Evolutionary conservation across 2,797 vertebrate genomes (phyloP).

Genomic region (Amphiprion clarkii): DNA sequence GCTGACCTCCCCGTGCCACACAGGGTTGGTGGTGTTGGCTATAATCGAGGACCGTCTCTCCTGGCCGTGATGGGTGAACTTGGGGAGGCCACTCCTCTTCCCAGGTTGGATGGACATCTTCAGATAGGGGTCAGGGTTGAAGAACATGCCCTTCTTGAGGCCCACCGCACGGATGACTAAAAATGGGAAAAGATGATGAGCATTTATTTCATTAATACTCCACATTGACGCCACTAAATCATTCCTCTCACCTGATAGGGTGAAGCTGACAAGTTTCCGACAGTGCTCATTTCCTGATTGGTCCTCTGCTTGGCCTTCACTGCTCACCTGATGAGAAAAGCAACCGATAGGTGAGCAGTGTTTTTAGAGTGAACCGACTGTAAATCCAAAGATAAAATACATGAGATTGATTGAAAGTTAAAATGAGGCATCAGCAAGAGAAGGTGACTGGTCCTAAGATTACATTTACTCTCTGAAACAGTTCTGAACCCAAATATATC

Average conservation of each 20-base stretch:
- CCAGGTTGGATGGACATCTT: slow-evolving; percentile 98
- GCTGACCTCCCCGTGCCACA: slow-evolving; percentile 95
- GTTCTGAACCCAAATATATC: too few species aligned
- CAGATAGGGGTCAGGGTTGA: slow-evolving; percentile 97
- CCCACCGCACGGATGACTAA: slow-evolving; percentile 92
- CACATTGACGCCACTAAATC: not conserved
- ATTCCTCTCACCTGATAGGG: slow-evolving; percentile 88
- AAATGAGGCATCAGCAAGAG: not conserved
- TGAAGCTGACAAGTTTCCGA: slow-evolving; percentile 95
- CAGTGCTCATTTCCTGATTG: slow-evolving; percentile 88
- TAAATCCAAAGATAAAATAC: not conserved
- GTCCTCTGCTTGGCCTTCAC: slow-evolving; percentile 87
- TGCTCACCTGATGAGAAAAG: slow-evolving; percentile 80
- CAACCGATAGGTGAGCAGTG: slow-evolving; percentile 1
- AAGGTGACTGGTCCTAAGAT: too few species aligned
- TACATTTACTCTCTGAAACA: too few species aligned
- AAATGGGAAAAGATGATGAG: slow-evolving; percentile 6
- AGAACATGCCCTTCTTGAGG: slow-evolving; percentile 99
- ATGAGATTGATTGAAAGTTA: not conserved
- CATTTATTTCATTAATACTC: not conserved
- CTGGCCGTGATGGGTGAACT: slow-evolving; percentile 95
- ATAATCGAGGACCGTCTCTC: slow-evolving; percentile 94
- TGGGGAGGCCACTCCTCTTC: slow-evolving; percentile 93
- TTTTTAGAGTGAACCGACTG: not conserved
- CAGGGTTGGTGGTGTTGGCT: slow-evolving; percentile 94